Percentiles rank a stretch among this genome's conserved stretches.
These are phyloP conservation scores for Latheticus oryzae DNA, from an alignment of 2,888 invertebrate genomes.

Conservation along the genomic window DNA sequence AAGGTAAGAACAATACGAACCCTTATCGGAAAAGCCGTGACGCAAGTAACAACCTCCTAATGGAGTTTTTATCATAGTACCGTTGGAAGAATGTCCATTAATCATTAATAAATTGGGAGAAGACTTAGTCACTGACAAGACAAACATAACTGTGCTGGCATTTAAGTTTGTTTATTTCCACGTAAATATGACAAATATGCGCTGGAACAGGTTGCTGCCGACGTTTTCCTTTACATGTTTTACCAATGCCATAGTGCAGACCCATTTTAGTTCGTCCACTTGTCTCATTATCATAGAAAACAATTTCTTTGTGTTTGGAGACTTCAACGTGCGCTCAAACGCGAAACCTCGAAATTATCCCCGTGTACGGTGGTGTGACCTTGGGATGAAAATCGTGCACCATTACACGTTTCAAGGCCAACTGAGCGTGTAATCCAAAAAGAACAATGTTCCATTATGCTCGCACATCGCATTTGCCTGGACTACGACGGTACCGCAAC, in stretches of 20 bases:
- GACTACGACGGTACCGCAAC: slow-evolving; percentile 15
- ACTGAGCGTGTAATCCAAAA: slow-evolving; percentile 52
- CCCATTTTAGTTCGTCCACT: slow-evolving; percentile 21
- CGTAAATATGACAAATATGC: slow-evolving; percentile 24
- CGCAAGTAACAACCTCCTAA: no score
- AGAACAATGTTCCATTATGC: slow-evolving; percentile 59
- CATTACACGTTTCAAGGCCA: slow-evolving; percentile 53
- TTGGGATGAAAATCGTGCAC: slow-evolving; percentile 35
- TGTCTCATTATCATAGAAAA: slow-evolving; percentile 6
- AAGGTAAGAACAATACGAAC: slow-evolving; percentile 61
- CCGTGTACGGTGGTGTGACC: neutral
- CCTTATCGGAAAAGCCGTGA: no score
- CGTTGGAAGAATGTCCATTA: slow-evolving; percentile 34
- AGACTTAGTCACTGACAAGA: slow-evolving; percentile 15
- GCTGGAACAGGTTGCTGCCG: slow-evolving; percentile 14
- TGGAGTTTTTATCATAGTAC: slow-evolving; percentile 24
- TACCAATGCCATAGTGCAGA: slow-evolving; percentile 32
- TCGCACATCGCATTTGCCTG: slow-evolving; percentile 44
- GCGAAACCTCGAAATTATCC: slow-evolving; percentile 13
- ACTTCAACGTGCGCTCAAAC: slow-evolving; percentile 31
- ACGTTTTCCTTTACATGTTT: slow-evolving; percentile 17
- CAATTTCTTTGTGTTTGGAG: slow-evolving; percentile 17
- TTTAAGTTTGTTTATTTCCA: neutral
- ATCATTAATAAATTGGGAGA: slow-evolving; percentile 21
- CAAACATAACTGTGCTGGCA: slow-evolving; percentile 23